Conservation (phyloP, 2,797 vertebrate species). For the Xyrichtys novacula region DNA sequence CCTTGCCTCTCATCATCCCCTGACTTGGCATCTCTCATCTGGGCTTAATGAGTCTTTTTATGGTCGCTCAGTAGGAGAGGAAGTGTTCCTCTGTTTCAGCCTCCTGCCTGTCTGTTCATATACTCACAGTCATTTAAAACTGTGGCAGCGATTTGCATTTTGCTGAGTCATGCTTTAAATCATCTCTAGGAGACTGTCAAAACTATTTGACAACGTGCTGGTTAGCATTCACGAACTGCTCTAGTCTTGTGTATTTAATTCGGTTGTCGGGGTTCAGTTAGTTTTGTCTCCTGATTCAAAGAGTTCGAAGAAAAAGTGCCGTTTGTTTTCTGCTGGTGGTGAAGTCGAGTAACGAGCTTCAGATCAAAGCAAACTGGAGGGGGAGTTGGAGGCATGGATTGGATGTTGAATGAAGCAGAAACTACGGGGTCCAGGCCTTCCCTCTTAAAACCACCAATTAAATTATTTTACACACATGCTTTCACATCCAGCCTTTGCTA, state of each 20-base stretch:
- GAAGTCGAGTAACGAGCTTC: conserved; percentile 31
- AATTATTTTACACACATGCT: conserved; percentile 45
- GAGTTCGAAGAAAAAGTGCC: conserved; percentile 31
- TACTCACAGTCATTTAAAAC: conserved; percentile 46
- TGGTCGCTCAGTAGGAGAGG: conserved; percentile 36
- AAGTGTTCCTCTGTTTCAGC: conserved; percentile 32
- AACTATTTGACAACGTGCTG: conserved; percentile 27
- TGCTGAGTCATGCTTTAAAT: conserved; percentile 46
- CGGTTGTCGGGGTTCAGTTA: conserved; percentile 33
- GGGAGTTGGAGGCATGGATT: conserved; percentile 22
- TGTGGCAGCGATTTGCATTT: conserved; percentile 44
- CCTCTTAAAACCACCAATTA: conserved; percentile 31
- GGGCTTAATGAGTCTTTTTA: conserved; percentile 50
- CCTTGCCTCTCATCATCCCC: conserved; percentile 29
- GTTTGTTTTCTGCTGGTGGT: conserved; percentile 26
- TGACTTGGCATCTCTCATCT: conserved; percentile 27
- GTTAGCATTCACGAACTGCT: conserved; percentile 25
- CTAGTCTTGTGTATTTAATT: conserved; percentile 22
- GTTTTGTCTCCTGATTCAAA: conserved; percentile 25
- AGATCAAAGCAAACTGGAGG: conserved; percentile 55
- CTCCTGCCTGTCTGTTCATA: conserved; percentile 22
- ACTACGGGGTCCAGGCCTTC: conserved; percentile 27
- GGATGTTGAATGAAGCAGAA: conserved; percentile 48
- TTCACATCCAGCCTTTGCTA: conserved; percentile 37
- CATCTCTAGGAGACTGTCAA: conserved; percentile 27